Percentiles rank a stretch among this genome's conserved stretches.
These are phyloP conservation scores for Spicauda simplicius DNA, from an alignment of 2,888 invertebrate species.

Conservation along the genomic window DNA sequence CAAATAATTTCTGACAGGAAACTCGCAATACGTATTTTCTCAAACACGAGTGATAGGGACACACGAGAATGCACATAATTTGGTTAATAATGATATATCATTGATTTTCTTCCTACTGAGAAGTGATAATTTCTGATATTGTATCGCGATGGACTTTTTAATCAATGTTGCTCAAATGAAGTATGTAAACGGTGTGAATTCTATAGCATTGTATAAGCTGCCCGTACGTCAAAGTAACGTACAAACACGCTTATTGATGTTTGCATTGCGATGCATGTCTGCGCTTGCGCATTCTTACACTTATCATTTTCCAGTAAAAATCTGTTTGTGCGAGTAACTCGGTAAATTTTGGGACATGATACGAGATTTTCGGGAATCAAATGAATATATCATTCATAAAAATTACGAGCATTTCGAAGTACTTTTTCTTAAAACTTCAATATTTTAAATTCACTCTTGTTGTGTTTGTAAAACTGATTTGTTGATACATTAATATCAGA, in stretches of 20 bases:
- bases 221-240: conserved; percentile 2
- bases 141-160: background rate
- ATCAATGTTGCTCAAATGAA: background rate
- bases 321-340: conserved; percentile 7
- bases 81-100: too few relatives aligned
- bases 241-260: conserved; percentile 27
- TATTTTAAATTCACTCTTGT: too few relatives aligned
- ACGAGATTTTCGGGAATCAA: background rate
- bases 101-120: too few relatives aligned
- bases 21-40: background rate
- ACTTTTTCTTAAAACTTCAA: background rate
- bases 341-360: background rate
- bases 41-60: background rate
- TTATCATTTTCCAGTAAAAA: conserved; percentile 32
- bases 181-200: background rate
- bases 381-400: background rate
- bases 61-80: too few relatives aligned
- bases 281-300: conserved; percentile 21
- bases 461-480: too few relatives aligned
- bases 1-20: background rate
- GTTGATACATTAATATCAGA: too few relatives aligned
- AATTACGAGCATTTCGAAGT: background rate
- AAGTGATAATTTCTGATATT: background rate
- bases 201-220: conserved; percentile 10
- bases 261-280: conserved; percentile 14